Evolutionary conservation across 2,888 invertebrate species (phyloP), one percentile per base, ranked within the genome.

Genomic region (Ormyrus nitidulus): DNA sequence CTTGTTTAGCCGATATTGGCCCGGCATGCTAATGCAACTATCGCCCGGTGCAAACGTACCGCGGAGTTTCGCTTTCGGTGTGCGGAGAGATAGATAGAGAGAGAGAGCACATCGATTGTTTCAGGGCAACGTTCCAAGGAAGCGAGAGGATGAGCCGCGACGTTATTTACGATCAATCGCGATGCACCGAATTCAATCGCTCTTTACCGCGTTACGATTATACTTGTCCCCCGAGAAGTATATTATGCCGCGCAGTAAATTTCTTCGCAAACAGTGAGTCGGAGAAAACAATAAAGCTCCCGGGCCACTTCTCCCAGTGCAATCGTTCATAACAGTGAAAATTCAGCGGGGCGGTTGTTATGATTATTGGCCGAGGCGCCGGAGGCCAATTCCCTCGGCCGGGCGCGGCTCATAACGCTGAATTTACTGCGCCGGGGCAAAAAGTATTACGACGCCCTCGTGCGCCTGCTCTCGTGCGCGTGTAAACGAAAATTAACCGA

Each of bases 401-500:
- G 6, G 6, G 48, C n/a, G 6, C 11, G 6, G 6, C 13, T 64
- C 49, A 49, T 64, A 64, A 64, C 64, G 13, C n/a, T 49, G 49
- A 64, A 64, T 64, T 49, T n/a, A 64, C 59, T 59, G 10, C 59
- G 19, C 64, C 34, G 34, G 34, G 64, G 49, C 48, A 13, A 49
- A 64, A 64, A 64, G 64, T 64, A 64, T 49, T 8, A 46, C 34
- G 19, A 7, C 59, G 59, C 34, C 10, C 34, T 7, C 0, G 59
- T 5, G 19, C 64, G 6, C 5, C 48, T 7, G 48, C 5, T 64
- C 11, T 11, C 13, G 53, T 48, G 69, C 13, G 66, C 44, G 69
- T 19, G n/a, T n/a, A 54, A 5, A 53, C 11, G 77, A 77, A 70
- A 70, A 77, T 78, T 59, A 78, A 78, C 66, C 58, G 70, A 78